These are phyloP conservation scores for Crotalus tigris DNA, from an alignment of 2,113 vertebrate genomes.

Conservation along the genomic window DNA sequence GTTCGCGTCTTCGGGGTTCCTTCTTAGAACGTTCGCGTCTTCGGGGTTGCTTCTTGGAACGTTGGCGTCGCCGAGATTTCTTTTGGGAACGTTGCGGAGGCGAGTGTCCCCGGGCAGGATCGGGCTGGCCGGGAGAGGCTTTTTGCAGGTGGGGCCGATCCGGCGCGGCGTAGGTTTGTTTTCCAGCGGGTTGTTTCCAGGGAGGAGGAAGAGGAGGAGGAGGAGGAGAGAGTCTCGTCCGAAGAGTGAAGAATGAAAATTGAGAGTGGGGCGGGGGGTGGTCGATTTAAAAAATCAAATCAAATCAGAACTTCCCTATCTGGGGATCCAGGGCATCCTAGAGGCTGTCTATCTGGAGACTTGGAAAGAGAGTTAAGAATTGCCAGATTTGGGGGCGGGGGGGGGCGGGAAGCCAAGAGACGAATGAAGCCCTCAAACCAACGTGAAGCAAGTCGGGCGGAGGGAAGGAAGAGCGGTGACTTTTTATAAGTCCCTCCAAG, in stretches of 20 bases:
- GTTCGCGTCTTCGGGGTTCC: no score
- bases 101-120: background rate
- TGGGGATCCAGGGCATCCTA: background rate
- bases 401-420: no score
- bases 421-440: background rate
- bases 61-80: background rate
- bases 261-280: background rate
- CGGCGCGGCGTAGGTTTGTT: background rate
- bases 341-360: background rate
- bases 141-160: background rate
- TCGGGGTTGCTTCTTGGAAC: background rate
- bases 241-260: background rate
- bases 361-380: background rate
- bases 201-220: no score
- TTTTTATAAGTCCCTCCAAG: background rate
- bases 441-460: background rate
- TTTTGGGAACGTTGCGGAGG: background rate
- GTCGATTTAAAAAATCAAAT: background rate
- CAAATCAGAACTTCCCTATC: background rate
- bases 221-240: no score
- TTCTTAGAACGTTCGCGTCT: no score
- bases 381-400: background rate
- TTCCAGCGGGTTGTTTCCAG: background rate
- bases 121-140: no score
- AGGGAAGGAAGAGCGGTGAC: no score